phyloP scores from a whole-genome alignment of 2,888 invertebrate genomes.

The Rhimphoctona megacephalus region DNA sequence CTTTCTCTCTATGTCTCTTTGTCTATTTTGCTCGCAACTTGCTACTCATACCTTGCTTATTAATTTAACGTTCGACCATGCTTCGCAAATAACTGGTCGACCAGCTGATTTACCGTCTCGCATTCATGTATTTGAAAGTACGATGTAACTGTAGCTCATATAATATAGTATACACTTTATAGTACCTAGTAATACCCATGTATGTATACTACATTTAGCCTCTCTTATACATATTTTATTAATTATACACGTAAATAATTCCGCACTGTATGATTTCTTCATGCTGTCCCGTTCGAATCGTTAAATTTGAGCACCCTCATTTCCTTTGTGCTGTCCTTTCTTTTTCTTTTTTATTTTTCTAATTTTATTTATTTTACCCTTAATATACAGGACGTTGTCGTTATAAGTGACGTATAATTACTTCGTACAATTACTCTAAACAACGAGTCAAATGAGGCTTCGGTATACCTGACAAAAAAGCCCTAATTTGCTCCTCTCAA shows the following conservation, averaged over 20 bases:
- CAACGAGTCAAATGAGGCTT: not conserved
- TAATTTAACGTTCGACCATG: constrained; percentile 38
- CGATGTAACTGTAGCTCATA: constrained; percentile 39
- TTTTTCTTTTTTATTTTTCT: not conserved
- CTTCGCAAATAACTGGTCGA: constrained; percentile 87
- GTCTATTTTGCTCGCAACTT: not conserved
- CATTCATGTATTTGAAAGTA: constrained; percentile 83
- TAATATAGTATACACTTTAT: constrained; percentile 45
- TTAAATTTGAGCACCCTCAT: constrained; percentile 41
- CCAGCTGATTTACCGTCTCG: constrained; percentile 88
- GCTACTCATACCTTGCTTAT: constrained; percentile 14
- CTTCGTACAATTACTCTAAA: not conserved
- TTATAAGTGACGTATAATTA: not conserved
- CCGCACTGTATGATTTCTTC: not conserved
- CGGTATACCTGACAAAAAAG: not conserved
- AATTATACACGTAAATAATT: constrained; percentile 49
- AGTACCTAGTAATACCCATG: constrained; percentile 33
- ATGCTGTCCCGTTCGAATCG: constrained; percentile 47
- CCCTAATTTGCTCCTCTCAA: not conserved
- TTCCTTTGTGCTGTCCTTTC: not conserved
- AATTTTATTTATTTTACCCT: not conserved
- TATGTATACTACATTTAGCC: constrained; percentile 35
- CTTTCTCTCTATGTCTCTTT: constrained; percentile 7
- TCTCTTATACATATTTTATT: constrained; percentile 50
- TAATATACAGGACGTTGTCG: not conserved